Evolutionary conservation across 2,797 vertebrate species (phyloP).

Genomic region (Poeciliopsis gracilis): DNA sequence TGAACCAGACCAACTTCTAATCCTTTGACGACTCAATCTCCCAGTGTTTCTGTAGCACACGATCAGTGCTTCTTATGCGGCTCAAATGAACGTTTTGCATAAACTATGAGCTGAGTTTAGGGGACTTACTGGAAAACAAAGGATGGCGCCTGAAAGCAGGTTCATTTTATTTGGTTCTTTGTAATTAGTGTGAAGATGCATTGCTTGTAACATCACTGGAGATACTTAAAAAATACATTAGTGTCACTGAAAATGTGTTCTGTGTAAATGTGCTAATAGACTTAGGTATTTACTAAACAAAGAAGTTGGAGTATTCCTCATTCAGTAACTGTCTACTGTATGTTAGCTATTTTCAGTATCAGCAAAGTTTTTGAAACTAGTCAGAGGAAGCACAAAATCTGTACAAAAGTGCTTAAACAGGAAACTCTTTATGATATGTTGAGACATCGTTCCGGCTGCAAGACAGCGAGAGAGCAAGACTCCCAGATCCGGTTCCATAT

Average conservation of each 20-base stretch:
- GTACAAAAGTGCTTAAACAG: not conserved
- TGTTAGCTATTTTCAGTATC: not conserved
- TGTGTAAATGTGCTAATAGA: not conserved
- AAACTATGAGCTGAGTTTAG: conserved; percentile 53
- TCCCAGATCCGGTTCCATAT: not conserved
- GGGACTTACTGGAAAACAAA: conserved; percentile 44
- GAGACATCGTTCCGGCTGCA: not conserved
- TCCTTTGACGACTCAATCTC: conserved; percentile 44
- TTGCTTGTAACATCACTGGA: too few species aligned
- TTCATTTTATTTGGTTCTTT: conserved; percentile 6
- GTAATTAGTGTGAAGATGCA: conserved; percentile 1
- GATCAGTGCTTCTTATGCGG: conserved; percentile 29
- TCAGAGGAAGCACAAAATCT: not conserved
- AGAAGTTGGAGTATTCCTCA: not conserved
- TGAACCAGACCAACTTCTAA: conserved; percentile 68
- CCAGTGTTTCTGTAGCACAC: conserved; percentile 14
- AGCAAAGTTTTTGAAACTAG: not conserved
- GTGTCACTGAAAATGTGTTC: too few species aligned
- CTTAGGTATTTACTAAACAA: not conserved
- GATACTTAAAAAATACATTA: too few species aligned
- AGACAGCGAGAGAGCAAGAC: not conserved
- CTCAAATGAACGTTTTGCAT: conserved; percentile 57
- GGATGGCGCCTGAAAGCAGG: not conserved
- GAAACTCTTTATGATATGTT: not conserved
- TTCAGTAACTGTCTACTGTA: not conserved